Evolutionary conservation across 2,797 vertebrate species (phyloP), one percentile per base, ranked within the genome.

Genomic region (Chiroxiphia lanceolata): DNA sequence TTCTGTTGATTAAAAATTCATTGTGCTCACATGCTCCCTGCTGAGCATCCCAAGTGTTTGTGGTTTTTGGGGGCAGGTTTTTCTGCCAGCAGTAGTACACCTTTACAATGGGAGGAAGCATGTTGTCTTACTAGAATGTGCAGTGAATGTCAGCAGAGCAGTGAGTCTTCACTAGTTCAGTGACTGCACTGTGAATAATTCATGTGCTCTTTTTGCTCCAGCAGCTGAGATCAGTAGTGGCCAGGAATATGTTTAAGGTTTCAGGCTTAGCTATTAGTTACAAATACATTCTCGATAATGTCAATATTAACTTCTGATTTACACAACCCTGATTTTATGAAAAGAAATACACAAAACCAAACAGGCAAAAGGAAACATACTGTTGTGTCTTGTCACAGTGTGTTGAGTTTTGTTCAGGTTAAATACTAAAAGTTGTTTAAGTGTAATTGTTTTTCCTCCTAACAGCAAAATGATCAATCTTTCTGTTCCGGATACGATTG

Each of bases 381-480:
- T 57, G 31, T 53, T 15, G 6, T 87, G 13, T 63, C 22, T n/a
- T 68, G 22, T 79, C 65, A 44, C 23, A 63, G 47, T 54, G 31
- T 19, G 6, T 12, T 61, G 34, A 72, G 40, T 88, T 88, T 59
- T 77, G 36, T 29, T 91, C 8, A 36, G 23, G 45, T 82, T 33
- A 86, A 77, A 40, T 63, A 20, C 14, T 82, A 48, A 69, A 36
- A n/a, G 15, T 42, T 87, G 20, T 78, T 77, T 20, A 63, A 34
- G 60, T 78, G 12, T 51, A 34, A 33, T 8, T 57, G 31, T 10
- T 91, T 93, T 87, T 96, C 36, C 22, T 57, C 61, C 44, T 95
- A 57, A 68, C 93, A 99, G 99, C 98, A 99, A 99, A 98, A 99
- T 99, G 98, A 99, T 99, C 97, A 99, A 99, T 96, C 98, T 99